Percentiles rank a stretch among this genome's conserved stretches.
Evolutionary conservation across 2,888 invertebrate genomes (phyloP).

Genomic region (Hecatera dysodea): DNA sequence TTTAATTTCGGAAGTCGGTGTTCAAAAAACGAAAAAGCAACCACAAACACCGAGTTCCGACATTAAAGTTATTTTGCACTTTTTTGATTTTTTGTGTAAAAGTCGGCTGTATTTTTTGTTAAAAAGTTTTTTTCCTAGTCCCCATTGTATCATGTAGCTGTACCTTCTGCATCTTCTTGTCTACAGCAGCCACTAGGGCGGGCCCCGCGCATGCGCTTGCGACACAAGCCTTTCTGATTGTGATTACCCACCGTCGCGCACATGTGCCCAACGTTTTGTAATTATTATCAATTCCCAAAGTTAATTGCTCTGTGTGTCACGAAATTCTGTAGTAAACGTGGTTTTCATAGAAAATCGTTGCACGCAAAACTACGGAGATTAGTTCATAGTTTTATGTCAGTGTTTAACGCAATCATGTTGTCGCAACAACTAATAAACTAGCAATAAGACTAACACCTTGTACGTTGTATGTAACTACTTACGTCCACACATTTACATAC

Average conservation of each 20-base stretch:
- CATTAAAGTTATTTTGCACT: too few species aligned
- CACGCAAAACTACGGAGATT: conserved; percentile 24
- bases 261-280: conserved; percentile 30
- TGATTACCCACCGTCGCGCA: conserved; percentile 23
- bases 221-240: conserved; percentile 42
- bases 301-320: conserved; percentile 47
- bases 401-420: conserved; percentile 23
- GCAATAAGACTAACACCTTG: conserved; percentile 55
- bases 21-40: too few species aligned
- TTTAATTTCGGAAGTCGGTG: too few species aligned
- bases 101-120: too few species aligned
- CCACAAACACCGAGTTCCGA: too few species aligned
- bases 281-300: conserved; percentile 47
- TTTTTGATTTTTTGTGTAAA: too few species aligned
- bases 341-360: conserved; percentile 29
- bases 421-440: conserved; percentile 45
- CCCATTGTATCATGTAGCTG: neutral
- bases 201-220: conserved; percentile 44
- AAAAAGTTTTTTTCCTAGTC: too few species aligned
- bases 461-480: conserved; percentile 33
- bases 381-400: conserved; percentile 9
- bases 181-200: conserved; percentile 10
- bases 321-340: conserved; percentile 18
- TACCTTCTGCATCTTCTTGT: conserved; percentile 31
- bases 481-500: conserved; percentile 49